Base-by-base conservation (phyloP, 2,113 vertebrate genomes). In the Ascaphus truei region DNA sequence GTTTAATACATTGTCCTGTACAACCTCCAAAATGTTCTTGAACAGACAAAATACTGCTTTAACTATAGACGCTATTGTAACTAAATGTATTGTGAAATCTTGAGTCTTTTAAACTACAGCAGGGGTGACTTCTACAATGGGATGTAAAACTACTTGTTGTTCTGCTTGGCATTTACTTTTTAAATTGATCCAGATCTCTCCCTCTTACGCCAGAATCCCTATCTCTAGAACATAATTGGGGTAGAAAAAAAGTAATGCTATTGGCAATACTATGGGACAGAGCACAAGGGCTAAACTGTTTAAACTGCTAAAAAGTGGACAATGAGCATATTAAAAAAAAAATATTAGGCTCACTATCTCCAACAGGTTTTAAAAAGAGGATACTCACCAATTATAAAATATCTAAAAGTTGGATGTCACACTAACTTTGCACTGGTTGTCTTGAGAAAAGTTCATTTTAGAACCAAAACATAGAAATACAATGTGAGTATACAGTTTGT, bases 11-110 rank as follows among this genome's bases (percentile, higher is more conserved):
- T 41, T 41, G 67, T 71, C 67, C 67, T 51, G 13, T 30, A 20
- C 57, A 71, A 71, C 67, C 67, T 71, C 47, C 55, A 71, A 52
- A 71, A 71, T 71, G 67, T 71, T 61, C 67, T 61, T 71, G 67
- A 71, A 41, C n/a, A 71, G 67, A 61, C 67, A 71, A 71, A 61
- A 61, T 47, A 51, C 23, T 18, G 43, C 23, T 29, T 34, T 18
- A 23, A 39, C 47, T 27, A 16, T 23, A 31, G 67, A 57, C 39
- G 48, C 33, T 55, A 43, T 23, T n/a, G 31, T 47, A 22, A 47
- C 27, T 31, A 25, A 30, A 58, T 56, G 30, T 58, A 47, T 29
- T 26, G 16, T n/a, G 31, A 68, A 57, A 58, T 12, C 39, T 22
- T 61, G 52, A 20, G 25, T 52, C 67, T 60, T 29, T 30, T 3